These are phyloP conservation scores for Coenonympha arcania DNA, from an alignment of 2,888 invertebrate genomes.

Conservation along the genomic window DNA sequence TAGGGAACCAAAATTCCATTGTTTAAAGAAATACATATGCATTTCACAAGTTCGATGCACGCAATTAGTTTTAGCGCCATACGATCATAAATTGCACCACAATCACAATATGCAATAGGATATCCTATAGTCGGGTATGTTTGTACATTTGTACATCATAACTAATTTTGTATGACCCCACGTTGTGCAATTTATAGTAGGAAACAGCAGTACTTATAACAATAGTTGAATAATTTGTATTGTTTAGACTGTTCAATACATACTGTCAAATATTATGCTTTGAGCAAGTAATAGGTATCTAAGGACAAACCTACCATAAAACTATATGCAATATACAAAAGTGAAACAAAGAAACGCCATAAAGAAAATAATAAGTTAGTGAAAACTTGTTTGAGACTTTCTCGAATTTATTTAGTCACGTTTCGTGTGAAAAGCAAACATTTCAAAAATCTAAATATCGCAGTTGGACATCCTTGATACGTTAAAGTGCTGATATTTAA, in stretches of 20 bases:
- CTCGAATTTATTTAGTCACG: too few relatives aligned
- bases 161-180: slow-evolving; percentile 10
- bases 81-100: slow-evolving; percentile 14
- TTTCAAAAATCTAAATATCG: too few relatives aligned
- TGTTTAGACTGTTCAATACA: neutral
- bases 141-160: slow-evolving; percentile 14
- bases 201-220: neutral
- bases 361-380: too few relatives aligned
- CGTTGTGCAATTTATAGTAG: slow-evolving; percentile 5
- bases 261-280: neutral
- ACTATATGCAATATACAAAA: too few relatives aligned
- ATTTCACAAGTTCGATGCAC: neutral
- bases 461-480: too few relatives aligned
- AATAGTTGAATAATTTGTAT: slow-evolving; percentile 3
- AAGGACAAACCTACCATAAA: too few relatives aligned
- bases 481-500: too few relatives aligned
- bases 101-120: slow-evolving; percentile 17
- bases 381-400: too few relatives aligned
- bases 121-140: slow-evolving; percentile 8
- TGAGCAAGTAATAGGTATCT: too few relatives aligned
- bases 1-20: neutral
- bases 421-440: too few relatives aligned
- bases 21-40: neutral
- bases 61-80: slow-evolving; percentile 1
- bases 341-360: too few relatives aligned